phyloP scores from a whole-genome alignment of 2,888 invertebrate genomes.

The Ditula angustiorana region DNA sequence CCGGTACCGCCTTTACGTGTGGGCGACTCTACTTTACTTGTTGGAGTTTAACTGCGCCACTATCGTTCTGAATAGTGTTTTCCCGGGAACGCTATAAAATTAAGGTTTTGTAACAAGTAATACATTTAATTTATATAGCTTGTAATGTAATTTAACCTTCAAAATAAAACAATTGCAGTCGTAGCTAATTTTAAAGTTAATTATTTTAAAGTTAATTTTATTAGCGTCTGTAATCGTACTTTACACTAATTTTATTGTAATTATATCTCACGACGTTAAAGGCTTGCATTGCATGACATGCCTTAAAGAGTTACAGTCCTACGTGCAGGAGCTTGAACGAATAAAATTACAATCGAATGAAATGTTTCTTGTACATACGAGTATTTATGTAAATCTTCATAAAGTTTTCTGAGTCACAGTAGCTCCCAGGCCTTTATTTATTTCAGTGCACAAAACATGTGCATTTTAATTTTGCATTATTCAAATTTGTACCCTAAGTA shows the following conservation, averaged over 20 bases:
- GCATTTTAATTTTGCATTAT: slow-evolving; percentile 38
- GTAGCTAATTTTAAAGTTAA: too few relatives aligned
- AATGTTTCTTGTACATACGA: slow-evolving; percentile 5
- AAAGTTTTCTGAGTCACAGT: background rate
- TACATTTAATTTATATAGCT: too few relatives aligned
- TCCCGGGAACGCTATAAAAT: too few relatives aligned
- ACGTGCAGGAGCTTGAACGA: background rate
- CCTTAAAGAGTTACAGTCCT: background rate
- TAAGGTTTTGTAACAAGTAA: too few relatives aligned
- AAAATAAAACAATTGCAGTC: too few relatives aligned
- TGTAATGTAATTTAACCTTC: too few relatives aligned
- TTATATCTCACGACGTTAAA: background rate
- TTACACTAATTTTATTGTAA: background rate
- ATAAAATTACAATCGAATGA: slow-evolving; percentile 22
- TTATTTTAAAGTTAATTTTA: too few relatives aligned
- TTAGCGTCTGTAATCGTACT: too few relatives aligned
- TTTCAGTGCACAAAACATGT: slow-evolving; percentile 23
- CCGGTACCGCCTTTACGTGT: too few relatives aligned
- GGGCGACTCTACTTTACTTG: too few relatives aligned
- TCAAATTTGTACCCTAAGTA: slow-evolving; percentile 29
- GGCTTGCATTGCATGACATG: background rate
- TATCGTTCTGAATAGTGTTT: too few relatives aligned
- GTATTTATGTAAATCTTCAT: slow-evolving; percentile 14
- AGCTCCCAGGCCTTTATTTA: slow-evolving; percentile 27
- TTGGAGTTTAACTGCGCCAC: too few relatives aligned